Evolutionary conservation across 2,888 invertebrate species (phyloP).

Genomic region (Cremastobaeus sp.): DNA sequence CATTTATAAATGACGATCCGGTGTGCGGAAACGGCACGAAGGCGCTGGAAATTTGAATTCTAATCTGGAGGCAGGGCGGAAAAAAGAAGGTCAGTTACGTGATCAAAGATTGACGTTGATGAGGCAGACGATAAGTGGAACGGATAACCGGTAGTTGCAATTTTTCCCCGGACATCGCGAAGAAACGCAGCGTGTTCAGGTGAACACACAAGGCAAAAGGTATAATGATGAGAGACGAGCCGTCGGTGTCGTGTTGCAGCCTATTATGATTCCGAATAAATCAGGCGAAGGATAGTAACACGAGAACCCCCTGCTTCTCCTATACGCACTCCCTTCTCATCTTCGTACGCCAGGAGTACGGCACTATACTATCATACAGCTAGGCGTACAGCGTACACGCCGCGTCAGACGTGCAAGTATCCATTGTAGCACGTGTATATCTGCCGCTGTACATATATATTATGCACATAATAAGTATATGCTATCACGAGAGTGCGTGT

Average conservation of each 20-base stretch:
- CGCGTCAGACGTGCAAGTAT: constrained; percentile 43
- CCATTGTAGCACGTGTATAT: constrained; percentile 56
- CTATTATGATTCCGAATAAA: constrained; percentile 74
- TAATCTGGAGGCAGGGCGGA: constrained; percentile 2
- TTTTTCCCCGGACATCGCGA: constrained; percentile 59
- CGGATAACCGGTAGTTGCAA: constrained; percentile 57
- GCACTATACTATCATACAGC: constrained; percentile 50
- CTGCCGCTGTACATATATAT: constrained; percentile 29
- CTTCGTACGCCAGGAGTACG: constrained; percentile 55
- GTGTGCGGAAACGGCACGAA: not conserved
- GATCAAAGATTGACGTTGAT: constrained; percentile 55
- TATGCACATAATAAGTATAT: too few relatives aligned
- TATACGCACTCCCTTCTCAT: constrained; percentile 58
- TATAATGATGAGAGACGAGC: constrained; percentile 72
- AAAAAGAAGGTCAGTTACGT: constrained; percentile 54
- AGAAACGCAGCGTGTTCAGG: constrained; percentile 69
- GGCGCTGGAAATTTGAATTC: constrained; percentile 13
- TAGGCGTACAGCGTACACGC: too few relatives aligned
- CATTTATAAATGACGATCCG: not conserved
- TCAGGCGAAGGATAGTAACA: constrained; percentile 74
- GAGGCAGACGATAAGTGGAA: constrained; percentile 55
- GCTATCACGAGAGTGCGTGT: too few relatives aligned
- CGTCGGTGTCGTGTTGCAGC: constrained; percentile 72
- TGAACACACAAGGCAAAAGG: constrained; percentile 71
- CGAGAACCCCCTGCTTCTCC: constrained; percentile 68